These are phyloP conservation scores for Cheumatopsyche charites DNA, from an alignment of 1,140 invertebrate genomes.

Conservation along the genomic window DNA sequence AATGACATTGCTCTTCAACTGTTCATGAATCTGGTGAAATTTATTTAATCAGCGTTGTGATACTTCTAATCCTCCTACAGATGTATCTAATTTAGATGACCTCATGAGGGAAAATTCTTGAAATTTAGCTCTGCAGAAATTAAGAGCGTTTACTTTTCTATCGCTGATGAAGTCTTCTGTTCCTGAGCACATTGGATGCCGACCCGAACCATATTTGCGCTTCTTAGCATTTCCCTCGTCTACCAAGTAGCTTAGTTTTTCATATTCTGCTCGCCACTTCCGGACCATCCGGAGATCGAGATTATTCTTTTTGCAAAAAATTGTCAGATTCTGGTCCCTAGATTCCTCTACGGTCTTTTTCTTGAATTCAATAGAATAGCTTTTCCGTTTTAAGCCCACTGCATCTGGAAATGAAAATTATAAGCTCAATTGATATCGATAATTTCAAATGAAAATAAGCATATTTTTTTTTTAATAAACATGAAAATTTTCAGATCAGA, in stretches of 20 bases:
- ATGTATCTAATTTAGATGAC: constrained; percentile 10
- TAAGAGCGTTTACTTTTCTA: not conserved
- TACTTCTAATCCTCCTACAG: not conserved
- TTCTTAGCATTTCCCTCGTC: constrained; percentile 12
- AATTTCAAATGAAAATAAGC: too few relatives aligned
- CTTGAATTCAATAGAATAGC: constrained; percentile 21
- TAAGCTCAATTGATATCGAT: too few relatives aligned
- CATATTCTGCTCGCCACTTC: constrained; percentile 23
- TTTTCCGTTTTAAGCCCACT: not conserved
- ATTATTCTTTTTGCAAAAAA: constrained; percentile 16
- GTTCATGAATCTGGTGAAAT: not conserved
- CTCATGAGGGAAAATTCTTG: not conserved
- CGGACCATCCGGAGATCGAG: constrained; percentile 20
- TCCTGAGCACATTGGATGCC: not conserved
- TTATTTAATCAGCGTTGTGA: constrained; percentile 11
- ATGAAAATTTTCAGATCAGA: too few relatives aligned
- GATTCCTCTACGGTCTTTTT: constrained; percentile 6
- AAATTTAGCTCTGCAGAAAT: constrained; percentile 8
- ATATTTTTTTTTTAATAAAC: too few relatives aligned
- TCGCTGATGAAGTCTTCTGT: not conserved
- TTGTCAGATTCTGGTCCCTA: not conserved
- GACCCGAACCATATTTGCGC: constrained; percentile 9
- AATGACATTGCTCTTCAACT: too few relatives aligned
- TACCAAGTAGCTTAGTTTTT: not conserved
- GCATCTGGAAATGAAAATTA: not conserved